phyloP scores from a whole-genome alignment of 2,888 invertebrate species.

The Yponomeuta sedellus region DNA sequence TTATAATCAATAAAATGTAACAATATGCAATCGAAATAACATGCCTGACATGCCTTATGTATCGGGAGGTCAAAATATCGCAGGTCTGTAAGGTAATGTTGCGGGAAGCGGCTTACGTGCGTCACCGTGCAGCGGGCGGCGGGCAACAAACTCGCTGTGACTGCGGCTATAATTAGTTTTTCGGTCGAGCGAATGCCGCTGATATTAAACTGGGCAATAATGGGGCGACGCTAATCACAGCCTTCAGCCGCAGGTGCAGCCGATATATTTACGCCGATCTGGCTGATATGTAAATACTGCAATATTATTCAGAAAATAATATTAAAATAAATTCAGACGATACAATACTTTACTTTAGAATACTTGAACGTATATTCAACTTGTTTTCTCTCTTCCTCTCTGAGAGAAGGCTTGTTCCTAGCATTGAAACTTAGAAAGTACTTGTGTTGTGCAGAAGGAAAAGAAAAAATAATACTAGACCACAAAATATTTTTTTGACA shows the following conservation, averaged over 20 bases:
- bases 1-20: no score
- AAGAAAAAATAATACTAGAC: no score
- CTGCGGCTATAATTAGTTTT: constrained; percentile 56
- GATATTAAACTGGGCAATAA: constrained; percentile 59
- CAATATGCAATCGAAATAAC: no score
- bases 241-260: constrained; percentile 59
- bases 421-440: no score
- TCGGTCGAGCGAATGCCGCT: constrained; percentile 44
- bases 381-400: no score
- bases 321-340: not conserved
- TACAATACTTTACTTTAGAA: no score
- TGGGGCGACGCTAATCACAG: constrained; percentile 55
- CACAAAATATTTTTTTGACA: no score
- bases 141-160: constrained; percentile 12
- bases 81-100: not conserved
- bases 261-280: constrained; percentile 26
- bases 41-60: no score
- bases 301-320: not conserved
- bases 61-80: not conserved
- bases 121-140: not conserved
- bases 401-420: no score
- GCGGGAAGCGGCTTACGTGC: not conserved
- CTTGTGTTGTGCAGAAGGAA: no score
- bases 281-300: not conserved
- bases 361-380: no score